Conservation (phyloP, 2,888 invertebrate genomes). For the Hemithea aestivaria region DNA sequence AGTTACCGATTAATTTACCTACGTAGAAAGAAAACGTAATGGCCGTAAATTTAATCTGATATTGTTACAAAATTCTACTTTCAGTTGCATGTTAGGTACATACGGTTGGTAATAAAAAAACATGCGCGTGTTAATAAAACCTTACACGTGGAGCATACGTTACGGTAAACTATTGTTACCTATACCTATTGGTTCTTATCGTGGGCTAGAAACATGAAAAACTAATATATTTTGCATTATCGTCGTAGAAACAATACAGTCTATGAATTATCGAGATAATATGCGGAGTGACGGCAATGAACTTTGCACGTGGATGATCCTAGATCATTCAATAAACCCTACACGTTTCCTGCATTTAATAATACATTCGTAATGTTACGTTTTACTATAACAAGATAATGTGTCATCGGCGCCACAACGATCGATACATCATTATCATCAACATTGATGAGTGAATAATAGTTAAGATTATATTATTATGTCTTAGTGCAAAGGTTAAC, state of each 20-base stretch:
- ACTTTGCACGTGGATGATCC: slow-evolving; percentile 46
- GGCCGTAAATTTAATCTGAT: slow-evolving; percentile 44
- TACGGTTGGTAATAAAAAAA: slow-evolving; percentile 28
- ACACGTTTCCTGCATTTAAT: slow-evolving; percentile 23
- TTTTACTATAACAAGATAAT: too few relatives aligned
- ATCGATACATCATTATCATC: too few relatives aligned
- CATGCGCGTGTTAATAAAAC: slow-evolving; percentile 36
- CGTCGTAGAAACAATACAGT: slow-evolving; percentile 44
- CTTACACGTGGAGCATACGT: slow-evolving; percentile 47
- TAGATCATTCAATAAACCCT: slow-evolving; percentile 33
- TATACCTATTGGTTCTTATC: slow-evolving; percentile 45
- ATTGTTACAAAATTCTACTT: slow-evolving; percentile 44
- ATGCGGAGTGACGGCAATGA: slow-evolving; percentile 27
- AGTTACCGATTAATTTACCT: too few relatives aligned
- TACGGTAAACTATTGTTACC: slow-evolving; percentile 36
- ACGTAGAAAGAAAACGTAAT: slow-evolving; percentile 43
- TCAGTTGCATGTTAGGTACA: slow-evolving; percentile 19
- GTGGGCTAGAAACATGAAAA: slow-evolving; percentile 55
- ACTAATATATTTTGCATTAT: slow-evolving; percentile 62
- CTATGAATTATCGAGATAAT: slow-evolving; percentile 38
- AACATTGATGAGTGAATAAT: too few relatives aligned
- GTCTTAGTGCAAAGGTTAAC: too few relatives aligned
- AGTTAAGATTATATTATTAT: too few relatives aligned
- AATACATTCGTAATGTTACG: too few relatives aligned
- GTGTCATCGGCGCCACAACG: too few relatives aligned